Evolutionary conservation across 2,113 vertebrate genomes (phyloP).

Genomic region (Budorcas taxicolor): DNA sequence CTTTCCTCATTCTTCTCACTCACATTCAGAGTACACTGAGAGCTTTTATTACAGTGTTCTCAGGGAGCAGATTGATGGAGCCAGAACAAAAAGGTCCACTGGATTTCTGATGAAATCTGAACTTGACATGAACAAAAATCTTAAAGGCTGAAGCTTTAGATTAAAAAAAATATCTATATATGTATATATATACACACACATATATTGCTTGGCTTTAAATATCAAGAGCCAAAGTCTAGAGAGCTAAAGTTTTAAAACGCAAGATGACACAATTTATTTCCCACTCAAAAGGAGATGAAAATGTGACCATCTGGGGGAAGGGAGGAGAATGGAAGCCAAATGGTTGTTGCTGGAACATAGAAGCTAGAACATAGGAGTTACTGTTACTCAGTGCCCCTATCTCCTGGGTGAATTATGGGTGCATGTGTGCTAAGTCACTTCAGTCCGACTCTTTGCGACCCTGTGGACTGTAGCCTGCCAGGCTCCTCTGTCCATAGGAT

Average conservation of each 20-base stretch:
- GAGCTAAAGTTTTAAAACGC: conserved; percentile 50
- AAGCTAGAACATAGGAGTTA: background rate
- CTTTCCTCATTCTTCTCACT: background rate
- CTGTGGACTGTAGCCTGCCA: background rate
- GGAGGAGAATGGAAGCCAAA: background rate
- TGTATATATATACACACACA: background rate
- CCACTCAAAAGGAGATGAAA: conserved; percentile 39
- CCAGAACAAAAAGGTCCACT: background rate
- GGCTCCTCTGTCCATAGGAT: background rate
- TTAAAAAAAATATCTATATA: background rate
- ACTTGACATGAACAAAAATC: conserved; percentile 8
- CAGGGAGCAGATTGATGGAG: background rate
- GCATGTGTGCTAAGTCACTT: background rate
- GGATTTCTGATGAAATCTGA: conserved; percentile 16
- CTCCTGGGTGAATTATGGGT: background rate
- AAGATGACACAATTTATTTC: conserved; percentile 53
- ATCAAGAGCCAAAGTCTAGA: conserved; percentile 39
- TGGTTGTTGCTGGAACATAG: background rate
- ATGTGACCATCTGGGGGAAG: conserved; percentile 16
- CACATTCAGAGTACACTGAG: background rate
- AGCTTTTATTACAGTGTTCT: background rate
- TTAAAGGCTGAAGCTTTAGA: conserved; percentile 30
- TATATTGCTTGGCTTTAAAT: conserved; percentile 42
- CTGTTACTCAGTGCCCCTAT: background rate
- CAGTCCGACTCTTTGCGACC: background rate